Base-by-base conservation (phyloP, 2,797 vertebrate species). In the Danio albolineatus region DNA sequence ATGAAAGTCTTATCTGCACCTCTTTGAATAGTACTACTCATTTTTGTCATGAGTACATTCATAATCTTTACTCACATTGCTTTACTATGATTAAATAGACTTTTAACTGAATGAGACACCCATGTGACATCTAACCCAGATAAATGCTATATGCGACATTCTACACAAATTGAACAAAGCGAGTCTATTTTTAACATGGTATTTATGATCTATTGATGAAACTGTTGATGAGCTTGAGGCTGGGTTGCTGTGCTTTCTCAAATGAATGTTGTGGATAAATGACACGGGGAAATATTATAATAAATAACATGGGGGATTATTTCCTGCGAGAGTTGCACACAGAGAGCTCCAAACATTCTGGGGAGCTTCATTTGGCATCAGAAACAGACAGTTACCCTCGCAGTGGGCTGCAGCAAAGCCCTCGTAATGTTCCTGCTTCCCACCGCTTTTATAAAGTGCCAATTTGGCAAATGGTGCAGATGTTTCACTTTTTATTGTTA, bases 331-430 rank as follows among this genome's bases (percentile, higher is more conserved):
- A 76, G 76, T 85, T 82, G 81, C 51, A 28, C 28, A 67, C 75
- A 67, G 51, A 61, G 79, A 5, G 57, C 44, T 39, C 57, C 59
- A 61, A 73, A 78, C 70, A 60, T 85, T 78, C 65, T 80, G 78
- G 66, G 53, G 82, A 82, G 67, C 73, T 67, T 83, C 80, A 81
- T 83, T 80, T 73, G 83, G 80, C 62, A 83, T 72, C 59, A 81
- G 72, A 83, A 85, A 82, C 73, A 84, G 81, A 78, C 81, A 74
- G 78, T 87, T 88, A 83, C 79, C 73, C 83, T 87, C 87, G 57
- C 86, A 79, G 83, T 84, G 56, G 85, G 86, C 78, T 80, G 72
- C 83, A 73, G 21, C 76, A 81, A 83, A 85, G 80, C 81, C 54
- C 49, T 75, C 80, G 72, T 81, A 82, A 86, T 86, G 84, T 85